These are phyloP conservation scores for Delphinus delphis DNA, from an alignment of 2,113 vertebrate species.

Conservation along the genomic window DNA sequence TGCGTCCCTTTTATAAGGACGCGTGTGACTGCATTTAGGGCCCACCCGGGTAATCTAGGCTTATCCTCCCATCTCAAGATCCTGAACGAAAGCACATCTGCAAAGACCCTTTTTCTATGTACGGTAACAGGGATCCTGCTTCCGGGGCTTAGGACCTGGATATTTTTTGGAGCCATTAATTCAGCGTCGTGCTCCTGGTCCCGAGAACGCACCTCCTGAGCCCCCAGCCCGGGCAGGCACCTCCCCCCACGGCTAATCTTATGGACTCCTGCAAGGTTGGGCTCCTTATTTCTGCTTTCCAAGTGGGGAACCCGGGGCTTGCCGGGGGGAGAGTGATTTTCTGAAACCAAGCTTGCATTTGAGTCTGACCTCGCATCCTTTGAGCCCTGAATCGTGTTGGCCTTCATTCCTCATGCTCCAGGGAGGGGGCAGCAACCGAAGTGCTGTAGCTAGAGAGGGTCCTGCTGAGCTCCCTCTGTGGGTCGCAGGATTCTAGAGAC, in stretches of 20 bases:
- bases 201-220: neutral
- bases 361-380: neutral
- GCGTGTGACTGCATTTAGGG: neutral
- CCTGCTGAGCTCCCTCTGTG: accelerated
- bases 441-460: too few relatives aligned
- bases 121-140: neutral
- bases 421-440: too few relatives aligned
- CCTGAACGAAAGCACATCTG: neutral
- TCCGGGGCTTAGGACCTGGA: too few relatives aligned
- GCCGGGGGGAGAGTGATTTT: neutral
- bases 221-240: neutral
- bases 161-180: neutral
- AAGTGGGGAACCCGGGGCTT: neutral
- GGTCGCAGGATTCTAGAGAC: neutral
- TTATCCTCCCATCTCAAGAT: neutral
- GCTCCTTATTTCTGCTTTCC: neutral
- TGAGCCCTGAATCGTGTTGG: neutral
- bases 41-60: neutral
- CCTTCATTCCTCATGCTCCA: neutral
- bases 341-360: neutral
- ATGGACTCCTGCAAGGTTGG: neutral
- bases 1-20: neutral
- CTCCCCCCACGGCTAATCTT: neutral
- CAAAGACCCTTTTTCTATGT: neutral
- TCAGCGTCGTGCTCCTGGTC: neutral